Conservation (phyloP, 2,797 vertebrate genomes). For the Martes flavigula region DNA sequence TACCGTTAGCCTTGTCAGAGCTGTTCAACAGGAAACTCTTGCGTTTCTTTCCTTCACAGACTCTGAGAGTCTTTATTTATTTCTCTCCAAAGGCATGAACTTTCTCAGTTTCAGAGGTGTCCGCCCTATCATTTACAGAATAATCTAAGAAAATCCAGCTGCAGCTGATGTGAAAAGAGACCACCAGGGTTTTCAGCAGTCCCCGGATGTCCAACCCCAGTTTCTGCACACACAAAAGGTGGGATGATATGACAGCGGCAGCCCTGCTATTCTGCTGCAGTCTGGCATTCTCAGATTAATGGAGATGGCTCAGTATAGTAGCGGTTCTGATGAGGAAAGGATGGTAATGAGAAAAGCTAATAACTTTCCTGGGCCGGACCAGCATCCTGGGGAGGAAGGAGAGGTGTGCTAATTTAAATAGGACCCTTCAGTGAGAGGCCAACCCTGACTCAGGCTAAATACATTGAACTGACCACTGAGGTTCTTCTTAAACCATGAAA, state of each 20-base stretch:
- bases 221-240: neutral
- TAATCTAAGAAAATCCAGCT: neutral
- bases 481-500: neutral
- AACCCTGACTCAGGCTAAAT: neutral
- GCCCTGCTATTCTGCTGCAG: neutral
- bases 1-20: neutral
- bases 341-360: neutral
- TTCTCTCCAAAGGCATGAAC: neutral
- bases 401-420: neutral
- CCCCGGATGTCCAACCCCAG: neutral
- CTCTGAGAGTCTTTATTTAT: neutral
- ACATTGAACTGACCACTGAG: neutral
- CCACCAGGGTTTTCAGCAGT: neutral
- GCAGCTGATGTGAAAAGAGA: neutral
- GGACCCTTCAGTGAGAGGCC: neutral
- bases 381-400: neutral
- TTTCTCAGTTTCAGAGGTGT: neutral
- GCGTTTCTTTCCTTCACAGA: neutral
- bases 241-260: neutral
- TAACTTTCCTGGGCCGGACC: neutral
- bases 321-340: neutral
- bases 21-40: neutral
- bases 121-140: neutral
- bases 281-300: neutral
- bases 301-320: neutral